Evolutionary conservation across 1,140 invertebrate genomes (phyloP), one percentile per base, ranked within the genome.

Genomic region (Lethrus apterus): DNA sequence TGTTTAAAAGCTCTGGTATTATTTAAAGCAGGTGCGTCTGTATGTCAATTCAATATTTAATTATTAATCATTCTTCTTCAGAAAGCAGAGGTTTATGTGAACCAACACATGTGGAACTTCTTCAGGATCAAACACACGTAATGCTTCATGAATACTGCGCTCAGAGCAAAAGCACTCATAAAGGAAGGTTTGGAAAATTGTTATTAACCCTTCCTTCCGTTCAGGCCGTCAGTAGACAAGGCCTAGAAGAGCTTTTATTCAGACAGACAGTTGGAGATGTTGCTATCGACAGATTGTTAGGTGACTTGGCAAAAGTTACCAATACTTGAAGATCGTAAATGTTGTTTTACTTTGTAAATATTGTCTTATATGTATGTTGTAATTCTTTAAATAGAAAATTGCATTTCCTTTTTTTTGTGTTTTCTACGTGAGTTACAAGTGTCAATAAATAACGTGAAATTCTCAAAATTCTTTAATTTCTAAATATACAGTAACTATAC

Each of bases 1-100:
- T 91, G 83, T 65, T 68, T 92, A 1, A 91, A 91, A 65, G 83
- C 85, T 0, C 72, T 86, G 1, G 75, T 87, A 10, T 70, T 93
- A 0, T 92, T 91, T 60, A 84, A 84, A 68, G 78, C 82, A 71
- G 86, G 86, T 87, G 69, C 59, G 14, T 5, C 1, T 34, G 18
- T 21, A 38, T 10, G 14, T 38, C 11, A 21, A 21, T 13, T 21
- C n/a, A 10, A 4, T 45, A 20, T 9, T 11, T 18, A 38, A 45
- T 18, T 29, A 8, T 11, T 29, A 4, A 5, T 26, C 13, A 21
- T 33, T 43, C 30, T 57, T 51, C 65, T 57, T 5, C 57, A 87
- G 85, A 89, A 64, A 72, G 73, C 18, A 62, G 74, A 52, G 80
- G 79, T 2, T 64, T 84, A n/a, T 71, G 72, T 26, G 75, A 83